Evolutionary conservation across 2,113 vertebrate genomes (phyloP).

Genomic region (Myanophis thanlyinensis): DNA sequence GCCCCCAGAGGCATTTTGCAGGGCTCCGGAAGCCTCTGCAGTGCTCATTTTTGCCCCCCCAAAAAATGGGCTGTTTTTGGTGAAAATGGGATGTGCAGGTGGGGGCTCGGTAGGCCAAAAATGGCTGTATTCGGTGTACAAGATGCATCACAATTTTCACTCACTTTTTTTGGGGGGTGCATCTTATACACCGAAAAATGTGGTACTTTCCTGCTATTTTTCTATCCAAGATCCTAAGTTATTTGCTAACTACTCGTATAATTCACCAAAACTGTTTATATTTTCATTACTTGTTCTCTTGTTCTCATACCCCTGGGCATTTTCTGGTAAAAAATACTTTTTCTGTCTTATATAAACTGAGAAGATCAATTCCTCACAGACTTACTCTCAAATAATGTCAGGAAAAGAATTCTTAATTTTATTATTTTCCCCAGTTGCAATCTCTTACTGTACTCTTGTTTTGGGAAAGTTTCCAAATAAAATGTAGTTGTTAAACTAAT

Average conservation of each 20-base stretch:
- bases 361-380: neutral
- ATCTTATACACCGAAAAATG: too few relatives aligned
- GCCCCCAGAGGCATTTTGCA: too few relatives aligned
- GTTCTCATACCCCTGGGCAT: neutral
- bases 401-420: neutral
- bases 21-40: too few relatives aligned
- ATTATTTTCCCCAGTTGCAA: neutral
- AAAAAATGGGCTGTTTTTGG: too few relatives aligned
- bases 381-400: neutral
- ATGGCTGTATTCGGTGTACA: too few relatives aligned
- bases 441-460: neutral
- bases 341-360: neutral
- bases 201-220: conserved; percentile 12
- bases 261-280: neutral
- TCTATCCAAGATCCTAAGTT: conserved; percentile 25
- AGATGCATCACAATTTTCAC: too few relatives aligned
- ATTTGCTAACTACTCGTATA: neutral
- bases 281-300: conserved; percentile 4
- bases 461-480: neutral
- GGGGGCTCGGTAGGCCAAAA: too few relatives aligned
- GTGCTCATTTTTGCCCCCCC: too few relatives aligned
- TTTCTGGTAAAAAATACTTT: neutral
- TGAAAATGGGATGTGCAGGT: too few relatives aligned
- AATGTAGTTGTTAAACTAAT: neutral
- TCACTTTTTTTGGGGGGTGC: too few relatives aligned